Evolutionary conservation across 2,113 vertebrate genomes (phyloP).

Genomic region (Hemichromis elongatus): DNA sequence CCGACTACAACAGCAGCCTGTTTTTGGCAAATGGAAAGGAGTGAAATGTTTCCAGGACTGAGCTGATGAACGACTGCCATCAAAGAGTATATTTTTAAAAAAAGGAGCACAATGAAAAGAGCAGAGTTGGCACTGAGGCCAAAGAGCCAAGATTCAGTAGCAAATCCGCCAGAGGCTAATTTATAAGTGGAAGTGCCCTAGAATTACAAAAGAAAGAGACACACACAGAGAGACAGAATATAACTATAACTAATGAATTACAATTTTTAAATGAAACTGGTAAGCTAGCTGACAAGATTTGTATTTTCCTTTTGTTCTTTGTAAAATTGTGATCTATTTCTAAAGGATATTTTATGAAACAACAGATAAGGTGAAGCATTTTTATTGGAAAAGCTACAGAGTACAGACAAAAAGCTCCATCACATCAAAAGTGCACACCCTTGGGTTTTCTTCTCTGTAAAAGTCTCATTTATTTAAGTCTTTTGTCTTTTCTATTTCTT

Average conservation of each 20-base stretch:
- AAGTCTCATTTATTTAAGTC: background rate
- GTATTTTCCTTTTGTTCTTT: background rate
- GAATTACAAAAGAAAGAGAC: background rate
- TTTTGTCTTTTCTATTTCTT: background rate
- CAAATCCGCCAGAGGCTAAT: background rate
- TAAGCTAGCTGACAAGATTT: background rate
- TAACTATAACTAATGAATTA: background rate
- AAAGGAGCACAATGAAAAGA: background rate
- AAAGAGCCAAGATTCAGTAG: background rate
- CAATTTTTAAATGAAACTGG: background rate
- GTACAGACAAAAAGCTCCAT: background rate
- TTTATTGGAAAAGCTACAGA: background rate
- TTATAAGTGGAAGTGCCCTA: background rate
- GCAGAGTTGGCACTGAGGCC: background rate
- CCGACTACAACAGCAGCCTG: background rate
- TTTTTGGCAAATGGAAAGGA: constrained; percentile 19
- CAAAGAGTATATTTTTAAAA: background rate
- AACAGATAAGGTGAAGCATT: background rate
- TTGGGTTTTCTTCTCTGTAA: background rate
- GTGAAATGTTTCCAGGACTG: constrained; percentile 1
- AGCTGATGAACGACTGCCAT: background rate
- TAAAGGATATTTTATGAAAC: background rate
- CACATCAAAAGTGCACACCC: background rate
- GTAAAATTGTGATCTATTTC: background rate
- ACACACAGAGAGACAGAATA: background rate